Evolutionary conservation across 1,140 invertebrate species (phyloP), one percentile per base, ranked within the genome.

Genomic region (Papilio dardanus): DNA sequence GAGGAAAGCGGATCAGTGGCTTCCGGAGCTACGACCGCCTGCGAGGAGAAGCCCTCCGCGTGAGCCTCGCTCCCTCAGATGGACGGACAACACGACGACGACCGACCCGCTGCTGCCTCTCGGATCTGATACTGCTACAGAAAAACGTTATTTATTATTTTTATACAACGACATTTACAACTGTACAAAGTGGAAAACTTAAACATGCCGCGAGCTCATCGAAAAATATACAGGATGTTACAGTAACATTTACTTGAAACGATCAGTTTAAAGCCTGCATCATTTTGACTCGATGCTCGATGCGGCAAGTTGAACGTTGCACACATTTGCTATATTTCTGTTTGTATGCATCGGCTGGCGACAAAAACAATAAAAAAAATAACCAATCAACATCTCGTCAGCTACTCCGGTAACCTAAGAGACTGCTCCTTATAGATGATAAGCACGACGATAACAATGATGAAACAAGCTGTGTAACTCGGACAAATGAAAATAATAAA

Each of bases 1-100:
- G 94, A 94, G 58, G 95, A 96, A 50, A 86, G 88, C 40, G 92
- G 91, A 71, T 94, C 95, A 2, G 94, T 95, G 19, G 94, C 93
- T 8, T 95, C 95, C 4, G 94, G 92, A 16, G 90, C 90, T 58
- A 95, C 95, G 37, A 94, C 94, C 75, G 92, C 93, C 54, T 91
- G 92, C 35, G 93, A 93, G 74, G 95, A 95, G 79, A 95, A 95
- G 79, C 84, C 95, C 19, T 89, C 94, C 7, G 95, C 95, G 58
- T 95, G 93, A 94, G 90, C 77, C 28, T n/a, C 65, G 16, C 62
- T 35, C 73, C 54, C n/a, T 66, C 2, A 14, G 8, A 66, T 40
- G 16, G 46, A 79, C 67, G 42, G 40, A 74, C 16, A 76, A 33
- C 28, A 46, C 66, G 65, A 71, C 16, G 28, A 84, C 76, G 65